Evolutionary conservation across 2,113 vertebrate genomes (phyloP), one percentile per base, ranked within the genome.

Genomic region (Nothobranchius furzeri): DNA sequence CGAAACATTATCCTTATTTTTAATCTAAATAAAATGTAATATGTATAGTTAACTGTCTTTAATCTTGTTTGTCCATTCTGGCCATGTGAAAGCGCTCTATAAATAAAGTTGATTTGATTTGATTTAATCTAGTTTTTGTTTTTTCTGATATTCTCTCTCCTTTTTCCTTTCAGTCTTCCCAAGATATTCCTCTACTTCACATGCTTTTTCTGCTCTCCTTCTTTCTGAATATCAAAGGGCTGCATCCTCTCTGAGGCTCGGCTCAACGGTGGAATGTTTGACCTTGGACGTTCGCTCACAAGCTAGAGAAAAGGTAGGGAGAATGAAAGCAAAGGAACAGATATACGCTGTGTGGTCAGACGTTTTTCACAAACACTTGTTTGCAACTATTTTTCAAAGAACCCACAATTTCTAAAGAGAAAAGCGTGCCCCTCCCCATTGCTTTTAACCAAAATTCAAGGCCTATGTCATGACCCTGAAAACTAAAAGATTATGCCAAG

Each of bases 271-370:
- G 58, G 49, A 58, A 70, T 14, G 54, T 70, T 49, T 89, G 87
- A 90, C 89, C 87, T 89, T 89, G 78, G 83, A 73, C 4, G n/a
- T 68, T 84, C 64, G 51, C 74, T 76, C 75, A 85, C 70, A 77
- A 83, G 83, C 55, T 51, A 72, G 58, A 58, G 79, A 70, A 79
- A 73, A 83, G 46, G 77, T 35, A 57, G 5, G 42, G 57, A 25
- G 42, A 57, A 57, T 2, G 24, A 35, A 35, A 57, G 37, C 4
- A n/a, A 55, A 58, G 49, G 72, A 64, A 60, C 25, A 69, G 35
- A 61, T 2, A 45, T 45, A 45, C 43, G 11, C 10, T 12, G 12
- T 45, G 43, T 45, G 43, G 43, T 11, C 43, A 11, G 9, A 12
- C 40, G 2, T 42, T 7, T 42, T 42, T 42, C 40, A 45, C 9